Percentiles rank a stretch among this genome's conserved stretches.
phyloP scores from a whole-genome alignment of 2,797 vertebrate genomes.

The Fundulus diaphanus region DNA sequence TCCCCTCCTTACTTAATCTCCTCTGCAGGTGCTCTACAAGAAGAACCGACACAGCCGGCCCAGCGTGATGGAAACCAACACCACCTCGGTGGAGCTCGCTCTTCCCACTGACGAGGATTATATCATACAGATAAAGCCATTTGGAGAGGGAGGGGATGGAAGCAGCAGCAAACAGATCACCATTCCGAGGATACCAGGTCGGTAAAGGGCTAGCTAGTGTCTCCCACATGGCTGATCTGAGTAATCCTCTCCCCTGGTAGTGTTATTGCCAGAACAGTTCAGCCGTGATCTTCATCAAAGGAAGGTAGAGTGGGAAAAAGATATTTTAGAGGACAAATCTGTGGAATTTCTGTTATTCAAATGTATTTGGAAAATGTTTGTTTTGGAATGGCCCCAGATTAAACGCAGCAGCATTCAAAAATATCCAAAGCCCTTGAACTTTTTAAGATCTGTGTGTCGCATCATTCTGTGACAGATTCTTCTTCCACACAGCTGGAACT shows the following conservation, averaged over 20 bases:
- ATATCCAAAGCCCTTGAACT: neutral
- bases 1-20: conserved; percentile 7
- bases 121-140: conserved; percentile 93
- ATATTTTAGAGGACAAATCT: conserved; percentile 5
- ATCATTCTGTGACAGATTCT: too few relatives aligned
- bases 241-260: conserved; percentile 31
- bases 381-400: neutral
- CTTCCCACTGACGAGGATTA: conserved; percentile 93
- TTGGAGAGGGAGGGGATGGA: conserved; percentile 96
- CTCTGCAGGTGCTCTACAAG: conserved; percentile 90
- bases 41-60: conserved; percentile 90
- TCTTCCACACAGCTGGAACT: too few relatives aligned
- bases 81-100: conserved; percentile 93
- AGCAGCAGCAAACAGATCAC: conserved; percentile 95
- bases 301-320: conserved; percentile 22
- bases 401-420: neutral
- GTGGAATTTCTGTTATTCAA: too few relatives aligned
- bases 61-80: conserved; percentile 93
- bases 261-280: conserved; percentile 32
- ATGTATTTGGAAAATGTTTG: too few relatives aligned
- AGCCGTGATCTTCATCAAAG: conserved; percentile 32
- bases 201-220: conserved; percentile 55
- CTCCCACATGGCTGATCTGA: conserved; percentile 23
- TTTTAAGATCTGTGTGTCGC: neutral
- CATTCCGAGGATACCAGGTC: conserved; percentile 90